Percentiles rank a stretch among this genome's conserved stretches.
Evolutionary conservation across 2,888 invertebrate species (phyloP).

Genomic region (Drosophila rellima): DNA sequence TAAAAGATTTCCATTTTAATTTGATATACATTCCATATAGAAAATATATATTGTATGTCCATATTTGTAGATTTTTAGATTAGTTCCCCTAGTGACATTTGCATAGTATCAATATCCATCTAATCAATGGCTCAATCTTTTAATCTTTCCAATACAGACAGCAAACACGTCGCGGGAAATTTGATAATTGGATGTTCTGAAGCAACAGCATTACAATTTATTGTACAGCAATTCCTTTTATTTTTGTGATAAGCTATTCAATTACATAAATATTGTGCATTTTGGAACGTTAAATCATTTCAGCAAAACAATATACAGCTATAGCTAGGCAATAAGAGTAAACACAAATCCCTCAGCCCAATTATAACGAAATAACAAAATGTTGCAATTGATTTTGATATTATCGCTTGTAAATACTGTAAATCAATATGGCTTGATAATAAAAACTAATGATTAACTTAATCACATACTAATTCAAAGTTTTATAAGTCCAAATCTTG

Average conservation of each 20-base stretch:
- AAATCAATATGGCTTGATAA: conserved; percentile 69
- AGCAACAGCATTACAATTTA: conserved; percentile 30
- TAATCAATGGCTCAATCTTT: conserved; percentile 48
- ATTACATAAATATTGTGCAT: conserved; percentile 57
- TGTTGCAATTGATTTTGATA: conserved; percentile 61
- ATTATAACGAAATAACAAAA: conserved; percentile 72
- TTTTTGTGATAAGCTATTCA: conserved; percentile 70
- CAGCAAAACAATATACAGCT: conserved; percentile 29
- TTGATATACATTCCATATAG: conserved; percentile 13
- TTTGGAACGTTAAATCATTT: conserved; percentile 46
- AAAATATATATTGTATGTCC: conserved; percentile 3
- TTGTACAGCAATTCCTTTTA: conserved; percentile 62
- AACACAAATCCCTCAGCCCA: conserved; percentile 35
- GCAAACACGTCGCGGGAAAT: conserved; percentile 81
- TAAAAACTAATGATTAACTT: conserved; percentile 46
- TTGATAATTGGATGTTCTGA: conserved; percentile 85
- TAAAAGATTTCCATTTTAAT: conserved; percentile 30
- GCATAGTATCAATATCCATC: conserved; percentile 19
- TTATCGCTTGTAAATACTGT: conserved; percentile 71
- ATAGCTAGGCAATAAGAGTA: conserved; percentile 41
- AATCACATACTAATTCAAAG: background rate
- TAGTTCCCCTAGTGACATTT: conserved; percentile 22
- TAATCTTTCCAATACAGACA: conserved; percentile 68
- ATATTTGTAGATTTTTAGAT: conserved; percentile 46
- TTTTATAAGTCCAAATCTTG: background rate